Evolutionary conservation across 2,797 vertebrate species (phyloP).

Genomic region (Dryobates pubescens): DNA sequence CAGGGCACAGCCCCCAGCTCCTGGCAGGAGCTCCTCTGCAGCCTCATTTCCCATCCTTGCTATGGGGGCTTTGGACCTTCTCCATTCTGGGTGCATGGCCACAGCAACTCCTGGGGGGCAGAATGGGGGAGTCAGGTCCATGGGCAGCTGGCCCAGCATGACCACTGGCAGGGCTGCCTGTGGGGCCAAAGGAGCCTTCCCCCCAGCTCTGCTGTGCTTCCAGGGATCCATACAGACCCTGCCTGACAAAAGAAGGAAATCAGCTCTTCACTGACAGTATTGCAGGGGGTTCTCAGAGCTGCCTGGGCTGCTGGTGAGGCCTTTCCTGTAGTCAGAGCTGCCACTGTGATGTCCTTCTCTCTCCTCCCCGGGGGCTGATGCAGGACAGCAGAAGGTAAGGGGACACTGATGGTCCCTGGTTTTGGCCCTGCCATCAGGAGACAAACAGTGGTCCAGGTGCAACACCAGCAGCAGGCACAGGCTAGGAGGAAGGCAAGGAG

Average conservation of each 20-base stretch:
- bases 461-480: background rate
- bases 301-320: rapidly evolving
- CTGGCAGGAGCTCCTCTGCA: rapidly evolving
- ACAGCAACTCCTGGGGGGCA: rapidly evolving
- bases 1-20: background rate
- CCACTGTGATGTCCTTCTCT: rapidly evolving
- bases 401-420: rapidly evolving
- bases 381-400: rapidly evolving
- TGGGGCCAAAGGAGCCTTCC: rapidly evolving
- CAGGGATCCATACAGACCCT: background rate
- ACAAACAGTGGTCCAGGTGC: rapidly evolving
- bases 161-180: background rate
- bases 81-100: rapidly evolving
- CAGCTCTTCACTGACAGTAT: background rate
- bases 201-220: background rate
- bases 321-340: rapidly evolving
- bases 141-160: background rate
- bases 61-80: background rate
- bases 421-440: rapidly evolving
- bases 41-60: rapidly evolving
- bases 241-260: background rate
- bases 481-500: constrained; percentile 8
- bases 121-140: rapidly evolving
- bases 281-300: background rate
- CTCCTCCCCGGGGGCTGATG: rapidly evolving